A percentile compares a stretch with the other conserved stretches of the same genome.
phyloP scores from a whole-genome alignment of 1,140 invertebrate genomes.

The Agrypnia vestita region DNA sequence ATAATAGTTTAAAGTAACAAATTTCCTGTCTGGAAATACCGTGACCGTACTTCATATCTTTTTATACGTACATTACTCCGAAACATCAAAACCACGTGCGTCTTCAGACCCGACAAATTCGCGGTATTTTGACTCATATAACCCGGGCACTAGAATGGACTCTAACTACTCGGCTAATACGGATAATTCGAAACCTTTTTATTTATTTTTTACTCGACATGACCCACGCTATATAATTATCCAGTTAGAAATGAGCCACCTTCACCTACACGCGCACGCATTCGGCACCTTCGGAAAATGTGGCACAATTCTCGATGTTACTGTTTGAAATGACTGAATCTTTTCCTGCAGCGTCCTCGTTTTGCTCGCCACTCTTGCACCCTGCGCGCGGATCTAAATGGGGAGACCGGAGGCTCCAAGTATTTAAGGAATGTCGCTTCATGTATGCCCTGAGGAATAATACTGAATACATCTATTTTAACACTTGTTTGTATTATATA shows the following conservation, averaged over 20 bases:
- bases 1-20: too few species aligned
- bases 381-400: neutral
- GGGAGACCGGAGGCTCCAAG: slow-evolving; percentile 4
- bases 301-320: too few species aligned
- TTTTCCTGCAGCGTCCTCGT: neutral
- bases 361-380: neutral
- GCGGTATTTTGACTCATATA: slow-evolving; percentile 23
- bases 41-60: too few species aligned
- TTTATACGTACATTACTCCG: too few species aligned
- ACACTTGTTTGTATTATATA: neutral
- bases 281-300: too few species aligned
- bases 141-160: neutral
- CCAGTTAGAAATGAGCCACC: slow-evolving; percentile 30
- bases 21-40: too few species aligned
- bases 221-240: slow-evolving; percentile 25
- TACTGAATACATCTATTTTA: slow-evolving; percentile 13
- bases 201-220: slow-evolving; percentile 19
- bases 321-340: neutral
- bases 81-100: slow-evolving; percentile 27
- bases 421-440: slow-evolving; percentile 40
- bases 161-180: slow-evolving; percentile 24
- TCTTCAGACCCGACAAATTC: slow-evolving; percentile 20
- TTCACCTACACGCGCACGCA: too few species aligned
- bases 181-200: slow-evolving; percentile 17
- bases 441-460: neutral